A percentile compares a stretch with the other conserved stretches of the same genome.
These are phyloP conservation scores for Myotis davidii DNA, from an alignment of 2,113 vertebrate species.

Conservation along the genomic window DNA sequence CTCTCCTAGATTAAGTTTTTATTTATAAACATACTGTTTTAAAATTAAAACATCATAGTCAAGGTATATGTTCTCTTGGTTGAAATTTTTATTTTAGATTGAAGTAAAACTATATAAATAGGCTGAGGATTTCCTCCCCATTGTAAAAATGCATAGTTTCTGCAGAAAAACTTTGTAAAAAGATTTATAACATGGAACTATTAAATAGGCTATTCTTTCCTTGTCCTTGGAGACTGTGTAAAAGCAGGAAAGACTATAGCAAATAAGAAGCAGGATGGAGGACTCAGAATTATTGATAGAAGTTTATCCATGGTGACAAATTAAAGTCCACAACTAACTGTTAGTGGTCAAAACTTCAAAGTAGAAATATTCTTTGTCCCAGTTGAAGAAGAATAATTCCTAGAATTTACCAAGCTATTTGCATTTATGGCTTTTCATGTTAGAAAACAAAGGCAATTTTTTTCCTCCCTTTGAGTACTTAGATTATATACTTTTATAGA, in stretches of 20 bases:
- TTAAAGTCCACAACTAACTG: slow-evolving; percentile 29
- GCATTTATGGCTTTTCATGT: slow-evolving; percentile 20
- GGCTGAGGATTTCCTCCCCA: neutral
- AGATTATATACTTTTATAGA: slow-evolving; percentile 29
- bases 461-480: slow-evolving; percentile 31
- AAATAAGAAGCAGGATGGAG: slow-evolving; percentile 26
- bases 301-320: neutral
- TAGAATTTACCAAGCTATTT: slow-evolving; percentile 32
- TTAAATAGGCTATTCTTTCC: neutral
- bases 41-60: slow-evolving; percentile 24
- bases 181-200: neutral
- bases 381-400: slow-evolving; percentile 25
- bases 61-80: neutral
- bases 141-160: slow-evolving; percentile 38
- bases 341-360: slow-evolving; percentile 10
- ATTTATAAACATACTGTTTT: neutral
- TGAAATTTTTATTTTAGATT: slow-evolving; percentile 41
- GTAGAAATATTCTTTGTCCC: slow-evolving; percentile 24
- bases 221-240: neutral
- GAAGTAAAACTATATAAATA: slow-evolving; percentile 32
- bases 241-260: slow-evolving; percentile 43
- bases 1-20: neutral
- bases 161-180: slow-evolving; percentile 2
- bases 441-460: slow-evolving; percentile 44
- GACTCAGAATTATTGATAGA: slow-evolving; percentile 39